Evolutionary conservation across 2,113 vertebrate genomes (phyloP), one percentile per base, ranked within the genome.

Genomic region (Porphyrio hochstetteri): DNA sequence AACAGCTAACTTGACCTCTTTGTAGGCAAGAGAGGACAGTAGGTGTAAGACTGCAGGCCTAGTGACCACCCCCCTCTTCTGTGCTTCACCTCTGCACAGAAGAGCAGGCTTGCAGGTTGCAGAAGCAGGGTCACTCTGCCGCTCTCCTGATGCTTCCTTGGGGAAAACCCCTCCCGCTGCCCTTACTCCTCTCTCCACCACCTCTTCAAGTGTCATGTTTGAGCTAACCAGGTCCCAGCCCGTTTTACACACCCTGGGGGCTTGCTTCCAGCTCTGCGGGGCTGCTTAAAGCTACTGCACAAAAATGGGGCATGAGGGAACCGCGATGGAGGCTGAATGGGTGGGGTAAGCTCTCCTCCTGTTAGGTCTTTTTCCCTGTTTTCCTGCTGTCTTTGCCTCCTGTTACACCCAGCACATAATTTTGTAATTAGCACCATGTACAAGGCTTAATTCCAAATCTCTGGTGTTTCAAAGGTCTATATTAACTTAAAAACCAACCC

Each of bases 291-390:
- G 38, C 24, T 60, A 11, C 2, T 68, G 53, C 21, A 55, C 40
- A 50, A 68, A 82, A 68, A 14, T 21, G 40, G 90, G n/a, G 24
- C 21, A 9, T 16, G n/a, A 69, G 28, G 57, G 36, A 55, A 64
- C 56, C 2, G 17, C 1, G 60, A 1, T 29, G 0, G 1, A 12
- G 52, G 33, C 31, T 8, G 2, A 63, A 28, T 3, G n/a, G 35
- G 27, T 2, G 5, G 44, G 16, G n/a, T 17, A 33, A 80, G 52
- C 5, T 35, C n/a, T 67, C 44, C 33, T 44, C 13, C 7, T 15
- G 2, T 44, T 31, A 40, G 16, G 16, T 16, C 19, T 60, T 31
- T 29, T 57, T 9, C 31, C 42, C 21, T n/a, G 33, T 77, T 72
- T 52, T 31, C 8, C n/a, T 59, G 3, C 25, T 86, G 78, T 79